Base-by-base conservation (phyloP, 1,140 invertebrate species). In the Drosophila santomea region DNA sequence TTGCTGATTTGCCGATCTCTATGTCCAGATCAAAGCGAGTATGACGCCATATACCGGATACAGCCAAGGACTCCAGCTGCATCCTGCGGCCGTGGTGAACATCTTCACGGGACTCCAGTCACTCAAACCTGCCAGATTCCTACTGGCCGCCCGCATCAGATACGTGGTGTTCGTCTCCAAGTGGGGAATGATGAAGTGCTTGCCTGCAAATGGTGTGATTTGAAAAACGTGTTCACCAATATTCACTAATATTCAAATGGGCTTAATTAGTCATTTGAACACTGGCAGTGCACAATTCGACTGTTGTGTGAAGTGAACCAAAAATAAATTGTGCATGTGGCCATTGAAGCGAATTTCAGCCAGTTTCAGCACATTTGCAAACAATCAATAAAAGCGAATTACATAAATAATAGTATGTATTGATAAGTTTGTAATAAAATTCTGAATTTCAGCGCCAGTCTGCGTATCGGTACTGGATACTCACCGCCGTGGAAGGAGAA, bases 41-140 rank as follows among this genome's bases (percentile, higher is more conserved):
- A 74, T 48, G 7, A 86, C n/a, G n/a, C 36, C 64, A 7, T 71
- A 35, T 1, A 67, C 4, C 12, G 60, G 45, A 38, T 74, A 52
- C 17, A 78, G 32, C 23, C 63, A 41, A 7, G 62, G 51, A 48
- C 23, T 76, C 51, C 51, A 67, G 41, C 59, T 66, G 35, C 57
- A 35, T 52, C 62, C 80, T 12, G 56, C 28, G 36, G 91, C 77
- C 8, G 91, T 92, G 35, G 76, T 63, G 51, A 91, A 92, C 20
- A 57, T 78, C 61, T 77, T 85, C 35, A 91, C 84, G 15, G 51
- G 56, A 35, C 84, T 90, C 84, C 83, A 93, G 54, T 93, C 92
- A 54, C 92, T 92, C 10, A 93, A 57, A 5, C 93, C 93, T 7
- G 93, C 93, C 38, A 86, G 68, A 81, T 93, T 93, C 4, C 80